Evolutionary conservation across 2,797 vertebrate genomes (phyloP).

Genomic region (Hippocampus kuda): DNA sequence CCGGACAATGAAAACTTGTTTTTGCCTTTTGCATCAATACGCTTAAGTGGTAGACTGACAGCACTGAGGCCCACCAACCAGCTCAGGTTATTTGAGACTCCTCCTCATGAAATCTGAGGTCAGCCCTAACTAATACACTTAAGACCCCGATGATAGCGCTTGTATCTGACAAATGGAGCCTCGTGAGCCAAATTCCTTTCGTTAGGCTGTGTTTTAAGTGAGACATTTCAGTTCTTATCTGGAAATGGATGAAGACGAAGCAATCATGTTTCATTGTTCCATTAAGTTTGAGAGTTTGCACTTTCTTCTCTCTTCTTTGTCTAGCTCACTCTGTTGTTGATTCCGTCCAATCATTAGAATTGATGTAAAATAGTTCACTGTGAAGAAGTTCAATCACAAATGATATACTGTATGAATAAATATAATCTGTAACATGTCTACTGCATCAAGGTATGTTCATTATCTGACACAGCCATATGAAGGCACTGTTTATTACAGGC

Average conservation of each 20-base stretch:
- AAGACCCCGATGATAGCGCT: slow-evolving; percentile 13
- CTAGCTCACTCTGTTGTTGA: not conserved
- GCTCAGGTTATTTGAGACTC: slow-evolving; percentile 29
- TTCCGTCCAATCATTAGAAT: not conserved
- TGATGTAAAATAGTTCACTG: too few relatives aligned
- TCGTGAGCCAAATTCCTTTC: slow-evolving; percentile 17
- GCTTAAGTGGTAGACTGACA: slow-evolving; percentile 13
- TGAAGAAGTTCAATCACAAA: too few relatives aligned
- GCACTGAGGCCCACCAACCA: slow-evolving; percentile 8
- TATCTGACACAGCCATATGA: too few relatives aligned
- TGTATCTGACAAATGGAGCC: not conserved
- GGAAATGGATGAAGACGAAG: not conserved
- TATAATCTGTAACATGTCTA: too few relatives aligned
- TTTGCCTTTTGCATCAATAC: slow-evolving; percentile 10
- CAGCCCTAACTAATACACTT: slow-evolving; percentile 32
- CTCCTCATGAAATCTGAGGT: slow-evolving; percentile 25
- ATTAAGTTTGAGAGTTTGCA: not conserved
- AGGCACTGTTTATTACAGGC: too few relatives aligned
- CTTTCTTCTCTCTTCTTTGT: not conserved
- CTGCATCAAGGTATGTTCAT: too few relatives aligned
- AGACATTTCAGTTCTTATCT: not conserved
- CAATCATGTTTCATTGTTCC: not conserved
- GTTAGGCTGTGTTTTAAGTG: slow-evolving; percentile 15
- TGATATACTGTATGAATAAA: too few relatives aligned
- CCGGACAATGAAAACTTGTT: slow-evolving; percentile 44